Percentiles rank a stretch among this genome's conserved stretches.
These are phyloP conservation scores for Acrocephalus kingi DNA, from an alignment of 2,113 vertebrate genomes.

Conservation along the genomic window DNA sequence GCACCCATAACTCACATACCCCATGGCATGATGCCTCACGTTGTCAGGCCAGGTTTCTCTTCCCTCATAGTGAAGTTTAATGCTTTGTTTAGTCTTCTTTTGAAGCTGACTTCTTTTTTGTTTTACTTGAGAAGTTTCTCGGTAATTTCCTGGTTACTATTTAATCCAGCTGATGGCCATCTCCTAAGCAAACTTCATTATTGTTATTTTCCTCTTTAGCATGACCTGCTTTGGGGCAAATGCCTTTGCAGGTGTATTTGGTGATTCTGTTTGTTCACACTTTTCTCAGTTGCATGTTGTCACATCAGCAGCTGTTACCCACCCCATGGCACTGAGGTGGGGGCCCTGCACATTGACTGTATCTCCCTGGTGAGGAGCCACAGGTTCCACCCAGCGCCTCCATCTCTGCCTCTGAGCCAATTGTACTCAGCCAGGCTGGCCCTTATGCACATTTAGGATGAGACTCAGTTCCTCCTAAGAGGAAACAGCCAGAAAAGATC, in stretches of 20 bases:
- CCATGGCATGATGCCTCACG: fast-evolving
- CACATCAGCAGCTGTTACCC: not conserved
- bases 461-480: not conserved
- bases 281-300: not conserved
- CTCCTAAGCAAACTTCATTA: conserved; percentile 16
- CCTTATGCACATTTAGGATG: not conserved
- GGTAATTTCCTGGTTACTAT: conserved; percentile 48
- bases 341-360: fast-evolving
- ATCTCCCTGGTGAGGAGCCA: not conserved
- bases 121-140: not conserved
- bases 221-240: not conserved
- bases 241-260: not conserved
- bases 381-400: fast-evolving
- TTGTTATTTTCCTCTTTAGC: not conserved
- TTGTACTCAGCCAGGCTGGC: fast-evolving
- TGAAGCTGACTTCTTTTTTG: not conserved
- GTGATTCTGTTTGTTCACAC: not conserved
- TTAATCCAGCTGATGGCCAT: conserved; percentile 26
- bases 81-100: not conserved
- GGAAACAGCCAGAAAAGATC: not conserved
- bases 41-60: not conserved
- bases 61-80: not conserved
- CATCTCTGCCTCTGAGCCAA: fast-evolving
- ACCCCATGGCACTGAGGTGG: fast-evolving
- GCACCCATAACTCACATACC: fast-evolving